Base-by-base conservation (phyloP, 2,888 invertebrate genomes). In the Melipona bicolor region DNA sequence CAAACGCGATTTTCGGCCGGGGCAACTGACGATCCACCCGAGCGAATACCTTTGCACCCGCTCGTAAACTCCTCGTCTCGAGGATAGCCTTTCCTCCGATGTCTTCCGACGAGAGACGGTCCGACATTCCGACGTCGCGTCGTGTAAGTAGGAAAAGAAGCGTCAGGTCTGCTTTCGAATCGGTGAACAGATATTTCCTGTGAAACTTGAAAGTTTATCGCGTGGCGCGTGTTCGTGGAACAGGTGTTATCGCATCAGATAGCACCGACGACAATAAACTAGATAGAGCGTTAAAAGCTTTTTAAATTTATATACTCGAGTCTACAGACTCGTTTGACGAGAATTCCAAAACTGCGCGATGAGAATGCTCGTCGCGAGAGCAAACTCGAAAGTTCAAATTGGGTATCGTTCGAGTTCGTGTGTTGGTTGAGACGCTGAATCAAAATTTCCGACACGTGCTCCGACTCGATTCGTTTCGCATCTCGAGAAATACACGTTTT, bases 181-280 rank as follows among this genome's bases (percentile, higher is more conserved):
- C 17, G 24, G 9, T n/a, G 61, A 73, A 43, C 61, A 43, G 24
- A 72, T 15, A 61, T 62, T 62, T 50, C 21, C 61, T 19, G 13
- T 43, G 27, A 11, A 11, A n/a, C 72, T 15, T 32, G 27, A 5
- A 1, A n/a, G 49, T 49, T 72, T 72, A 72, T 72, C 72, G 27
- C 21, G 21, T 15, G 3, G 21, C 49, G 21, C 21, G 27, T 11
- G 61, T 49, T 50, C 43, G 17, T 21, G n/a, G 15, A 49, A 50
- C 50, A 19, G 24, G 21, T 50, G 49, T 73, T 73, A 62, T 62
- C 61, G 32, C n/a, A 21, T 49, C 72, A 32, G n/a, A 72, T 50
- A 72, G 21, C 49, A 43, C 21, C 27, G 19, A 15, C 61, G 24
- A 61, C 50, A 50, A 21, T 62, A 49, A 61, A 73, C 27, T 27